Evolutionary conservation across 1,140 invertebrate genomes (phyloP).

Genomic region (Neodiprion pinetum): DNA sequence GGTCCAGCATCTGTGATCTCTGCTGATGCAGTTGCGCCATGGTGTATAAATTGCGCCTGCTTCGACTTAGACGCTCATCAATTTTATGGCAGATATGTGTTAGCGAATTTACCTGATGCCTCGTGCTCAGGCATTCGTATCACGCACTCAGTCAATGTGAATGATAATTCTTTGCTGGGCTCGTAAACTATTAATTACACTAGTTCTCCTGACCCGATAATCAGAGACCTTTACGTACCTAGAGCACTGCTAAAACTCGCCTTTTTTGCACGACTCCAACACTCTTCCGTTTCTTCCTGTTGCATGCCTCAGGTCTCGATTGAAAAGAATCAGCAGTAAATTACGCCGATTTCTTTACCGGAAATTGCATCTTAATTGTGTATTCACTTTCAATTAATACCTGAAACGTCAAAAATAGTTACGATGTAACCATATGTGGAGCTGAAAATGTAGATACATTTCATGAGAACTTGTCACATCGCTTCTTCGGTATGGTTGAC

Average conservation of each 20-base stretch:
- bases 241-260: neutral
- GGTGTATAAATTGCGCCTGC: neutral
- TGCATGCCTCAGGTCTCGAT: neutral
- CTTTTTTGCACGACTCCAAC: neutral
- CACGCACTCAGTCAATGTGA: slow-evolving; percentile 26
- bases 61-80: neutral
- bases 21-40: neutral
- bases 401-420: too few species aligned
- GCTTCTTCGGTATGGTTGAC: too few species aligned
- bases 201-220: slow-evolving; percentile 21
- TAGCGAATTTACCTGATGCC: neutral
- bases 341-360: too few species aligned
- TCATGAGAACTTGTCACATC: too few species aligned
- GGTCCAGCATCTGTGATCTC: neutral
- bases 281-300: neutral
- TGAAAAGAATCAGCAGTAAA: too few species aligned
- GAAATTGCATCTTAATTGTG: too few species aligned
- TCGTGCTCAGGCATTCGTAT: slow-evolving; percentile 15
- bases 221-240: slow-evolving; percentile 13
- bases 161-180: slow-evolving; percentile 28
- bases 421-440: too few species aligned
- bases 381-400: too few species aligned
- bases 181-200: slow-evolving; percentile 33
- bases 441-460: too few species aligned
- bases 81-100: neutral